Base-by-base conservation (phyloP, 2,888 invertebrate genomes). In the Sarcophaga subvicina region DNA sequence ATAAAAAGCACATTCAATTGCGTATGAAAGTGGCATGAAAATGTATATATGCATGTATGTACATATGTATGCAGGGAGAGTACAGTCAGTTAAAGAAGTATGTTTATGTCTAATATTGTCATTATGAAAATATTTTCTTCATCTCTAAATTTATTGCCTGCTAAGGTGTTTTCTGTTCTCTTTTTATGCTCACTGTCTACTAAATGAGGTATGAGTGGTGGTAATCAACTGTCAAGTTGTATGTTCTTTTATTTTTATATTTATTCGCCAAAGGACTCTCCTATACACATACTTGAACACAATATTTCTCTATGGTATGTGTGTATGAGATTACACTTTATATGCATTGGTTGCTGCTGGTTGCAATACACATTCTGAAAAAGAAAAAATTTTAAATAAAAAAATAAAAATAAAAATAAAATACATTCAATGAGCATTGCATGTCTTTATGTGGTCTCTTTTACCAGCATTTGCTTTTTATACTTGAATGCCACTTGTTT, bases 401-500 rank as follows among this genome's bases (percentile, higher is more conserved):
- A 37, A 37, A 37, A 37, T 17, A 60, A 20, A 22, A 37, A 37
- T 17, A 60, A 20, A 22, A n/a, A 47, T 60, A 62, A 27, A 11
- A 54, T 62, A 49, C 22, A 62, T 73, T 75, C 73, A 79, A 79
- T 75, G 69, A 73, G 59, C 59, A 70, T 63, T 37, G 70, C 54
- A 60, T 78, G 37, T 67, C 14, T 25, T 25, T 37, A 17, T 70
- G 60, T 69, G 69, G 54, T 76, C 27, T 71, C 62, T 54, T 83
- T 66, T 22, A 60, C 60, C 20, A 37, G 37, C 2, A 45, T 11
- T 25, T 70, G 17, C 20, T 20, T 37, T 78, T 71, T 64, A 6
- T 66, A 67, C 77, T 62, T 67, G 59, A 78, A 82, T 63, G 76
- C 27, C 86, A 83, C 79, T 78, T 67, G 78, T 67, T 70, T 80